These are phyloP conservation scores for Enteromius mattozi DNA, from an alignment of 2,797 vertebrate genomes.

Conservation along the genomic window DNA sequence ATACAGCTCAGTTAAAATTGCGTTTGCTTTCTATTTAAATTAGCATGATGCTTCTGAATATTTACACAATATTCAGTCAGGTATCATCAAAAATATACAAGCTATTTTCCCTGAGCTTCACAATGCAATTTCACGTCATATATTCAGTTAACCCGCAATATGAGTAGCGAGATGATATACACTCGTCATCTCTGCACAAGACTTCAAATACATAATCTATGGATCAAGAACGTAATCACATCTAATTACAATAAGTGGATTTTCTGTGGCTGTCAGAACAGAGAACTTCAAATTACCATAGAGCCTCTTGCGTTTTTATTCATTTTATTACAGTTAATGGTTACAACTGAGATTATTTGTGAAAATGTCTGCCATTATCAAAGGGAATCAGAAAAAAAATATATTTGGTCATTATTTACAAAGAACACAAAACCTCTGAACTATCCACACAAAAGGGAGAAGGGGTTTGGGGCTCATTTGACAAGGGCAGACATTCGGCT, in stretches of 20 bases:
- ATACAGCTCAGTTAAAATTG: slow-evolving; percentile 51
- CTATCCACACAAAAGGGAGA: slow-evolving; percentile 82
- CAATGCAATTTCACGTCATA: slow-evolving; percentile 41
- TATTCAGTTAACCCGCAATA: slow-evolving; percentile 36
- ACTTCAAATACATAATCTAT: slow-evolving; percentile 34
- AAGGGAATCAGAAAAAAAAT: slow-evolving; percentile 83
- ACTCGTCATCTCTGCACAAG: slow-evolving; percentile 17
- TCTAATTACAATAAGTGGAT: slow-evolving; percentile 39
- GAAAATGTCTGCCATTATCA: slow-evolving; percentile 88
- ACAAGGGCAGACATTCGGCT: slow-evolving; percentile 83
- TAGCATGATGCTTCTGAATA: slow-evolving; percentile 37
- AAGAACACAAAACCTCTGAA: slow-evolving; percentile 85
- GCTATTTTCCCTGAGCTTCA: slow-evolving; percentile 62
- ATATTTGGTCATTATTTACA: slow-evolving; percentile 96
- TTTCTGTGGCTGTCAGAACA: slow-evolving; percentile 44
- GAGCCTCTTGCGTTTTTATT: slow-evolving; percentile 83
- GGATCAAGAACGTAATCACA: slow-evolving; percentile 44
- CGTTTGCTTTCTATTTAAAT: slow-evolving; percentile 43
- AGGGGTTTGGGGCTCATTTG: slow-evolving; percentile 74
- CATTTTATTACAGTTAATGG: slow-evolving; percentile 85
- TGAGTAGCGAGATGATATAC: slow-evolving; percentile 28
- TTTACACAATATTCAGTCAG: slow-evolving; percentile 53
- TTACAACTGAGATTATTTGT: slow-evolving; percentile 81
- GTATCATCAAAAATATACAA: slow-evolving; percentile 44
- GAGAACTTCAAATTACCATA: slow-evolving; percentile 70